A percentile compares a stretch with the other conserved stretches of the same genome.
Evolutionary conservation across 2,113 vertebrate genomes (phyloP).

Genomic region (Balaenoptera acutorostrata): DNA sequence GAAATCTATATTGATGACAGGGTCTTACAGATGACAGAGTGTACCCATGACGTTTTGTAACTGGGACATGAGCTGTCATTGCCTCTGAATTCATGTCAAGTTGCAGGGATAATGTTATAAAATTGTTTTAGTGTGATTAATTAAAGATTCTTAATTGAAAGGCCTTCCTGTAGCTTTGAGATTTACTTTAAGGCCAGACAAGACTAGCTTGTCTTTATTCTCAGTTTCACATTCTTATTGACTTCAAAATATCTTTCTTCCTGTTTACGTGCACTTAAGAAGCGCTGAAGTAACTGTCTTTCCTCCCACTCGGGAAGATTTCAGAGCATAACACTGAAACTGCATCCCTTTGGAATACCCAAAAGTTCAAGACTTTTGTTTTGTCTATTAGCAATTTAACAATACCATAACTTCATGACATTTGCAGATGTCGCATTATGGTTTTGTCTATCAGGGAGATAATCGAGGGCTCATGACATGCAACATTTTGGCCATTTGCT

Average conservation of each 20-base stretch:
- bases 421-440: neutral
- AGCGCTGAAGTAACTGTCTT: neutral
- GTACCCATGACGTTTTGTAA: neutral
- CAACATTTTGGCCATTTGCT: neutral
- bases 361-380: neutral
- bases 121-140: slow-evolving; percentile 21
- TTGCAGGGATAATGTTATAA: slow-evolving; percentile 4
- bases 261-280: neutral
- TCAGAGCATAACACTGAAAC: neutral
- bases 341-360: neutral
- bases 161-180: neutral
- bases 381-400: neutral
- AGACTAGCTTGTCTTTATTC: neutral
- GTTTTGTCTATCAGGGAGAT: neutral
- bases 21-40: neutral
- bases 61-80: slow-evolving; percentile 63
- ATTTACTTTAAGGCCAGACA: neutral
- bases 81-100: slow-evolving; percentile 45
- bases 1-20: slow-evolving; percentile 40
- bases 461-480: fast-evolving
- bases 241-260: neutral
- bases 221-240: neutral
- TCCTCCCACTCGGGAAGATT: neutral
- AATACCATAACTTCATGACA: neutral
- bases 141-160: slow-evolving; percentile 6